phyloP scores from a whole-genome alignment of 2,888 invertebrate species.

The Petrolisthes cinctipes region DNA sequence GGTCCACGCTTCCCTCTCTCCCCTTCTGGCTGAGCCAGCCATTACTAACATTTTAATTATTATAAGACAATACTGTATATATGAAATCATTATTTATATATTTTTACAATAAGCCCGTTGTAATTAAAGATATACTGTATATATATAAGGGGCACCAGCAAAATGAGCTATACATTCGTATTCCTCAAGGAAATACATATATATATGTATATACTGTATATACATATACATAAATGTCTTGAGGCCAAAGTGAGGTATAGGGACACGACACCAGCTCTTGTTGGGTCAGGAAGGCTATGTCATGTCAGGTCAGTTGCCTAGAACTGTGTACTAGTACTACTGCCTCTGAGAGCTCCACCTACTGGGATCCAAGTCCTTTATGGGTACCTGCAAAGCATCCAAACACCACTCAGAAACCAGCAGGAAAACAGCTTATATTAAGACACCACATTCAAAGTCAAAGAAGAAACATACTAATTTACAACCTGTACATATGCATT shows the following conservation, averaged over 20 bases:
- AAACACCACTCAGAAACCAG: slow-evolving; percentile 61
- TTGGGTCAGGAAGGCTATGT: slow-evolving; percentile 55
- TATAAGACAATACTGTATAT: not conserved
- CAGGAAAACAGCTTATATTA: slow-evolving; percentile 58
- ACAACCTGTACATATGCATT: slow-evolving; percentile 26
- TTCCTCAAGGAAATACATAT: not conserved
- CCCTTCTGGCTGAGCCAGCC: slow-evolving; percentile 27
- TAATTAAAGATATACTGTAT: not conserved
- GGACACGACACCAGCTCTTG: slow-evolving; percentile 56
- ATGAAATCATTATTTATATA: not conserved
- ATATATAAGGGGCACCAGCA: slow-evolving; percentile 38
- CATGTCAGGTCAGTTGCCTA: slow-evolving; percentile 61
- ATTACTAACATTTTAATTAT: slow-evolving; percentile 25
- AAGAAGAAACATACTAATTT: slow-evolving; percentile 22
- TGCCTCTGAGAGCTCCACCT: slow-evolving; percentile 62
- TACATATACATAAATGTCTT: slow-evolving; percentile 28
- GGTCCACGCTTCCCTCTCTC: slow-evolving; percentile 44
- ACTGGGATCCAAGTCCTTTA: slow-evolving; percentile 63
- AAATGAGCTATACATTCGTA: not conserved
- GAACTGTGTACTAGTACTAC: slow-evolving; percentile 57
- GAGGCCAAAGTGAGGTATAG: slow-evolving; percentile 46
- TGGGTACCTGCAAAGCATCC: slow-evolving; percentile 64
- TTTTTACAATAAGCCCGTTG: slow-evolving; percentile 20
- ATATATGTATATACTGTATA: not conserved
- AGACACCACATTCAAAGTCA: slow-evolving; percentile 54